These are phyloP conservation scores for Brenthis daphne DNA, from an alignment of 2,888 invertebrate species.

Conservation along the genomic window DNA sequence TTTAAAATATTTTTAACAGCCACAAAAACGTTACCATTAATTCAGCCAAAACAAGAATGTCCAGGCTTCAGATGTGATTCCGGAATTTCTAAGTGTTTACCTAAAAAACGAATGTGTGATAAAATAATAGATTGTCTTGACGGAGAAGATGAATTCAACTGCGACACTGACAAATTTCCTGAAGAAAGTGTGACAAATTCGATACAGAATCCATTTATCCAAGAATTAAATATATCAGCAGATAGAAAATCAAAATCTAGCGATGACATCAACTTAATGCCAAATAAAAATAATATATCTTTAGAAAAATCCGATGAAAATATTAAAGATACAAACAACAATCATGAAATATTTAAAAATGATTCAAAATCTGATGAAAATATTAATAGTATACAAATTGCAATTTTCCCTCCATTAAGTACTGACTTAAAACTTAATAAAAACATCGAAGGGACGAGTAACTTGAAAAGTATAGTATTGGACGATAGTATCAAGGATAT, in stretches of 20 bases:
- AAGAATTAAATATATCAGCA: slow-evolving; percentile 31
- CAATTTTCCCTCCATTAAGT: neutral
- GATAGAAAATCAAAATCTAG: slow-evolving; percentile 17
- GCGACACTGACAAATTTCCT: slow-evolving; percentile 59
- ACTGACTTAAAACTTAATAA: neutral
- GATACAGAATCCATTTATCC: slow-evolving; percentile 30
- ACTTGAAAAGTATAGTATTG: neutral
- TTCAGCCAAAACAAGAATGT: slow-evolving; percentile 83
- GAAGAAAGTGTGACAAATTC: slow-evolving; percentile 19
- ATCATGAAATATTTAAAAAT: neutral
- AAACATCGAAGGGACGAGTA: neutral
- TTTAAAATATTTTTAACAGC: slow-evolving; percentile 56
- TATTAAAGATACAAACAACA: neutral
- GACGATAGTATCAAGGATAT: slow-evolving; percentile 8
- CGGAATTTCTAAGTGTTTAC: slow-evolving; percentile 86
- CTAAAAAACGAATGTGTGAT: slow-evolving; percentile 86
- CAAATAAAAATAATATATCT: neutral
- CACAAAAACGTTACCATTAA: slow-evolving; percentile 68
- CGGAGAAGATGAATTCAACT: slow-evolving; percentile 91
- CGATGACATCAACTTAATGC: neutral
- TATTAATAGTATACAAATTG: neutral
- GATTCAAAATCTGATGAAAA: neutral
- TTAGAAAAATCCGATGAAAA: neutral
- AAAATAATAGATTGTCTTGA: slow-evolving; percentile 88
- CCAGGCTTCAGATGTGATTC: slow-evolving; percentile 88